phyloP scores from a whole-genome alignment of 2,888 invertebrate species.

The Epinotia nisella region DNA sequence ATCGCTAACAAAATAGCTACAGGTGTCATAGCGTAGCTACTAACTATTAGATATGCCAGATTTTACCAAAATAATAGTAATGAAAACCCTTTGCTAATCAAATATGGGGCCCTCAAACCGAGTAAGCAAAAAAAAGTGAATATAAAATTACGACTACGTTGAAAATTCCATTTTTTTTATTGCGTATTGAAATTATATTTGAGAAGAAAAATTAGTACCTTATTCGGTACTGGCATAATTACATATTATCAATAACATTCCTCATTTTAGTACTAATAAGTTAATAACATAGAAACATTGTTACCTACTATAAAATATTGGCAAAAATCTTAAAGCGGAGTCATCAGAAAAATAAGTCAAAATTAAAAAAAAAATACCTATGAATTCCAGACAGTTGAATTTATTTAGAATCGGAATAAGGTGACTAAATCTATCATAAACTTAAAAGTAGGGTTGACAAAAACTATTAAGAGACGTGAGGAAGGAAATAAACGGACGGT shows the following conservation, averaged over 20 bases:
- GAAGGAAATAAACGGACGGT: slow-evolving; percentile 73
- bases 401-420: not conserved
- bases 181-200: too few relatives aligned
- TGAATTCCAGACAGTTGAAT: not conserved
- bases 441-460: not conserved
- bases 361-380: not conserved
- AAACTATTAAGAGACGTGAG: slow-evolving; percentile 16
- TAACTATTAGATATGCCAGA: not conserved
- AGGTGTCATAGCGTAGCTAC: not conserved
- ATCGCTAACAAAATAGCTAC: too few relatives aligned
- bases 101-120: not conserved
- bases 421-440: not conserved
- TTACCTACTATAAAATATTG: not conserved
- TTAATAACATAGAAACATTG: too few relatives aligned
- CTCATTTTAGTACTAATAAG: too few relatives aligned
- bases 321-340: not conserved
- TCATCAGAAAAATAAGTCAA: not conserved
- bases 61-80: not conserved
- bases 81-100: not conserved
- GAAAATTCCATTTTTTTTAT: too few relatives aligned
- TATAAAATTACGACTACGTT: too few relatives aligned
- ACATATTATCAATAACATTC: too few relatives aligned
- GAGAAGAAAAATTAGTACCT: too few relatives aligned
- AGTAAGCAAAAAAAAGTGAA: not conserved
- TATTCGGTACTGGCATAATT: too few relatives aligned